Base-by-base conservation (phyloP, 2,113 vertebrate genomes). In the Mirza zaza region DNA sequence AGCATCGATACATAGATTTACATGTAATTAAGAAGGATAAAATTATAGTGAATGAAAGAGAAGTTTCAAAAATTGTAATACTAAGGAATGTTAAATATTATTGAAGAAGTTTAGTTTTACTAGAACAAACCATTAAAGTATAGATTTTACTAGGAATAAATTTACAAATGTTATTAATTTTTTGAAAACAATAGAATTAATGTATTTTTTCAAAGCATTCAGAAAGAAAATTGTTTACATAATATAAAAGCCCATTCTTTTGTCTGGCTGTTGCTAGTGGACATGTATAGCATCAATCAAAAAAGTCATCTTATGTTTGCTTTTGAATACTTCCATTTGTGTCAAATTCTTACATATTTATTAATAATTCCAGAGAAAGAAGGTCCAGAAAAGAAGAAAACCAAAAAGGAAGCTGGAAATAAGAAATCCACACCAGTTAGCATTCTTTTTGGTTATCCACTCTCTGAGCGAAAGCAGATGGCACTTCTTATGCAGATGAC, bases 401-500 rank as follows among this genome's bases (percentile, higher is more conserved):
- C 99, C 95, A 99, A 99, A 98, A 99, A 99, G 97, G 99, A 99
- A 98, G 90, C 99, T 57, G 99, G 99, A 97, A 99, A 98, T 98
- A 99, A 99, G 98, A 99, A 99, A 98, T 99, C 99, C 27, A 98
- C 99, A 80, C 99, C 99, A 34, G 99, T 99, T 92, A 99, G 99
- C 98, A 99, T 99, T 97, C 99, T 99, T 97, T 99, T 99, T 98
- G 99, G 99, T 93, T 99, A 99, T 98, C 99, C 99, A 48, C 99
- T 99, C 96, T 99, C 99, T 0, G 99, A 99, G 97, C 99, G 99
- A 95, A 99, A 99, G 96, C 99, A 99, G 98, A 99, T 99, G 99
- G 99, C 99, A 77, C 99, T 99, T 91, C 99, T 99, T 42, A 99
- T 99, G 99, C 99, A 99, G 98, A 99, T 99, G 99, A 99, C 99